Evolutionary conservation across 2,113 vertebrate species (phyloP).

Genomic region (Ornithorhynchus anatinus): DNA sequence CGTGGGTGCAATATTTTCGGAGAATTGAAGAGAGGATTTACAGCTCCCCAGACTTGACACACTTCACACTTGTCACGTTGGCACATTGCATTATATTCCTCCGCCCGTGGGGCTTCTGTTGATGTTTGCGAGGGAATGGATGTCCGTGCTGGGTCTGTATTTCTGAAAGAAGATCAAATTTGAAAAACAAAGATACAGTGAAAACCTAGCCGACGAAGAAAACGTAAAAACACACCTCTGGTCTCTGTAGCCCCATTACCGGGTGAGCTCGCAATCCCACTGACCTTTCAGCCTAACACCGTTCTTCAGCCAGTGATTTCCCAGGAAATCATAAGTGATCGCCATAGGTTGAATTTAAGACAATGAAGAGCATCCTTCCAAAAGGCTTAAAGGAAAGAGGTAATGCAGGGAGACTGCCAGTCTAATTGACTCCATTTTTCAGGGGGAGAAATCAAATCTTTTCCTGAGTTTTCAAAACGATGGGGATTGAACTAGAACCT

Average conservation of each 20-base stretch:
- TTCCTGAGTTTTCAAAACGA: too few relatives aligned
- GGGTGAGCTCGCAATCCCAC: not conserved
- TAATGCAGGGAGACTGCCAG: too few relatives aligned
- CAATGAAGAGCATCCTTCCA: too few relatives aligned
- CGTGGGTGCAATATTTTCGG: constrained; percentile 36
- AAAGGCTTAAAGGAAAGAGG: too few relatives aligned
- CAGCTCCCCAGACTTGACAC: constrained; percentile 45
- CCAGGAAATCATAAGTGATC: too few relatives aligned
- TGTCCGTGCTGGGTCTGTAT: constrained; percentile 33
- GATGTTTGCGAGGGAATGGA: constrained; percentile 55
- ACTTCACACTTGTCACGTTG: constrained; percentile 61
- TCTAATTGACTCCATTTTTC: too few relatives aligned
- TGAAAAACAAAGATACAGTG: constrained; percentile 30
- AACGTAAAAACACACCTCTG: constrained; percentile 1
- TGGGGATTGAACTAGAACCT: too few relatives aligned
- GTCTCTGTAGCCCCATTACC: not conserved
- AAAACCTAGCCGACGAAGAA: not conserved
- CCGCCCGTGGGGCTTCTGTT: constrained; percentile 49
- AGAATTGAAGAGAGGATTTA: constrained; percentile 61
- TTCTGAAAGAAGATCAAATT: constrained; percentile 40
- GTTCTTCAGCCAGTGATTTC: not conserved
- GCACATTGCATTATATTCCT: constrained; percentile 53
- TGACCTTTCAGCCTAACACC: not conserved
- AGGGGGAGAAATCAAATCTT: too few relatives aligned
- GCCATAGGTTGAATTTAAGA: too few relatives aligned